Evolutionary conservation across 2,888 invertebrate genomes (phyloP), one percentile per base, ranked within the genome.

Genomic region (Apamea sordens): DNA sequence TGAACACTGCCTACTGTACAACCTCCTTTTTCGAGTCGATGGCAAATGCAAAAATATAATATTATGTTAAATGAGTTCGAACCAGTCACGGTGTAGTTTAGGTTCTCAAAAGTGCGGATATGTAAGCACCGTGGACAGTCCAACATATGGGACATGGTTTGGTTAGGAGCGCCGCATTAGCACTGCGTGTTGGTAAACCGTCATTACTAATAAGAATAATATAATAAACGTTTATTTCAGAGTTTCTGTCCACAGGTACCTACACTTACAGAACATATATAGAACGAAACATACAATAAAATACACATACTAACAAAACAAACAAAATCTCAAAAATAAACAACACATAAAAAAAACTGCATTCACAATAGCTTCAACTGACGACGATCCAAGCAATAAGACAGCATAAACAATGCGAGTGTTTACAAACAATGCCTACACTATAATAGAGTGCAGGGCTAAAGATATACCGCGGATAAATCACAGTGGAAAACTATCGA

Each of bases 341-440:
- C n/a, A n/a, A n/a, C n/a, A n/a, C n/a, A n/a, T n/a, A n/a, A n/a
- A n/a, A n/a, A n/a, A n/a, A n/a, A n/a, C n/a, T 24, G 18, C 11
- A 18, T 28, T 8, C 6, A 59, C 79, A 50, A 79, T 50, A 24
- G 21, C 36, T 36, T 18, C n/a, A 1, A 41, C 7, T 47, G 36
- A 61, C 13, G 24, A 15, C 0, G 11, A 32, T 10, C 24, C 41
- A 41, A 15, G 18, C 41, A 50, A 78, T 67, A 78, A 61, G 41
- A 21, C 28, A 41, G 10, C 8, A n/a, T 21, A 44, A 78, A 79
- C 41, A 47, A 50, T 53, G 24, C 8, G 8, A 32, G 4, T 79
- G 15, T 50, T 79, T 78, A 59, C 50, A 79, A 59, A 79, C 36
- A 77, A 10, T n/a, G 18, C 5, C 8, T 47, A n/a, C 3, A 18